Evolutionary conservation across 2,797 vertebrate genomes (phyloP).

Genomic region (Sylvia borin): DNA sequence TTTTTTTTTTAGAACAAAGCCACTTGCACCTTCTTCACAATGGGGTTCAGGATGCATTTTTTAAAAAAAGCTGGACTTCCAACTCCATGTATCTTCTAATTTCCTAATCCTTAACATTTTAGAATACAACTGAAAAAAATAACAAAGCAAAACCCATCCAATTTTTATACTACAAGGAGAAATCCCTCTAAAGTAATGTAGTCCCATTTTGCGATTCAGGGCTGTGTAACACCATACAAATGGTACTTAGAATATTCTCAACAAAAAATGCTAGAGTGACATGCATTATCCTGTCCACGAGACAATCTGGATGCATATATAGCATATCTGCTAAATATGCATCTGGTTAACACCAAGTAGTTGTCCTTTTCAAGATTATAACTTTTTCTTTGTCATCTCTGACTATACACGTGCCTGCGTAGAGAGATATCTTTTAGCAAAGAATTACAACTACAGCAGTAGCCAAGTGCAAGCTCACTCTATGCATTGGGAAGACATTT

Average conservation of each 20-base stretch:
- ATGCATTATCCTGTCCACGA: background rate
- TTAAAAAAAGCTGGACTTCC: background rate
- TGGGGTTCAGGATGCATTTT: background rate
- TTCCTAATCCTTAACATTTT: background rate
- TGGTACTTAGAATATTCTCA: rapidly evolving
- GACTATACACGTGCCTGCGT: background rate
- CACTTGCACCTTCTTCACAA: background rate
- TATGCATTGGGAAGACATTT: background rate
- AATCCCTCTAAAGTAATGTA: background rate
- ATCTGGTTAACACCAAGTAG: background rate
- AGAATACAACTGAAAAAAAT: background rate
- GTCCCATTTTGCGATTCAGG: background rate
- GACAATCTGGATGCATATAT: no score
- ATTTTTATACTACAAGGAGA: background rate
- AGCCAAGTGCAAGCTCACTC: background rate
- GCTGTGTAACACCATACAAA: background rate
- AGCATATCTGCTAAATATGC: background rate
- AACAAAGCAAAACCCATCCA: background rate
- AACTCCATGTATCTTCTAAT: background rate
- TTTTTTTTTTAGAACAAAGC: background rate
- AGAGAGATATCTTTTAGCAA: background rate
- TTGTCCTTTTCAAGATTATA: background rate
- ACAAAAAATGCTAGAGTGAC: background rate
- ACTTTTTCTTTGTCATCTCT: background rate
- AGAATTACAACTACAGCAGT: background rate